phyloP scores from a whole-genome alignment of 2,797 vertebrate species.

The Sebastes miniatus region DNA sequence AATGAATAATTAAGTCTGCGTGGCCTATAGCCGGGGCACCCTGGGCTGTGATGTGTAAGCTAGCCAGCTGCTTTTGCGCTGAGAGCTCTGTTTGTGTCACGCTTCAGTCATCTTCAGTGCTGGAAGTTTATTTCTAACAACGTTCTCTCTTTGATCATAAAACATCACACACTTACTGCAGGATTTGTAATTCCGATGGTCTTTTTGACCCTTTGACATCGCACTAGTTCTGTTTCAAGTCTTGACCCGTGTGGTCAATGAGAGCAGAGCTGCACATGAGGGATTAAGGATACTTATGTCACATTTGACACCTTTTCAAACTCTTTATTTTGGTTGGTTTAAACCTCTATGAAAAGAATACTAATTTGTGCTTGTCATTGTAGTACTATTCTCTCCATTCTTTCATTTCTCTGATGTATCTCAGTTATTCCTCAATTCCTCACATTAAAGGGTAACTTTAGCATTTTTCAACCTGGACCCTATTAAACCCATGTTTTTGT shows the following conservation, averaged over 20 bases:
- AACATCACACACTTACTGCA: constrained; percentile 13
- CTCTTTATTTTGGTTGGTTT: not conserved
- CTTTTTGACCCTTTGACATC: constrained; percentile 28
- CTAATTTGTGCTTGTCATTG: not conserved
- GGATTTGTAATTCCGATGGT: constrained; percentile 36
- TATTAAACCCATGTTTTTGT: too few relatives aligned
- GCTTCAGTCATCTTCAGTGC: constrained; percentile 25
- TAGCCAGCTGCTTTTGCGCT: constrained; percentile 41
- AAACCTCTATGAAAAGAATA: constrained; percentile 1
- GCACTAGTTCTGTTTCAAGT: constrained; percentile 17
- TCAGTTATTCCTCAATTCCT: not conserved
- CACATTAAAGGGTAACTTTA: too few relatives aligned
- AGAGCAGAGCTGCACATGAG: not conserved
- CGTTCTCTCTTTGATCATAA: constrained; percentile 37
- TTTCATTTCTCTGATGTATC: not conserved
- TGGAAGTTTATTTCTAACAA: constrained; percentile 5
- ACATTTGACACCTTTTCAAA: constrained; percentile 22
- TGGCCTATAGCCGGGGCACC: constrained; percentile 32
- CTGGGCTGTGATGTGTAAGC: constrained; percentile 40
- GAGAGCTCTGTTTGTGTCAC: constrained; percentile 42
- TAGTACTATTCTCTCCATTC: not conserved
- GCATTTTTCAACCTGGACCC: too few relatives aligned
- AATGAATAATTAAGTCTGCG: constrained; percentile 60
- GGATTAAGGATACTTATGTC: constrained; percentile 23
- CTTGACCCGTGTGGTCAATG: constrained; percentile 9